Base-by-base conservation (phyloP, 1,140 invertebrate species). In the Eueides isabella region DNA sequence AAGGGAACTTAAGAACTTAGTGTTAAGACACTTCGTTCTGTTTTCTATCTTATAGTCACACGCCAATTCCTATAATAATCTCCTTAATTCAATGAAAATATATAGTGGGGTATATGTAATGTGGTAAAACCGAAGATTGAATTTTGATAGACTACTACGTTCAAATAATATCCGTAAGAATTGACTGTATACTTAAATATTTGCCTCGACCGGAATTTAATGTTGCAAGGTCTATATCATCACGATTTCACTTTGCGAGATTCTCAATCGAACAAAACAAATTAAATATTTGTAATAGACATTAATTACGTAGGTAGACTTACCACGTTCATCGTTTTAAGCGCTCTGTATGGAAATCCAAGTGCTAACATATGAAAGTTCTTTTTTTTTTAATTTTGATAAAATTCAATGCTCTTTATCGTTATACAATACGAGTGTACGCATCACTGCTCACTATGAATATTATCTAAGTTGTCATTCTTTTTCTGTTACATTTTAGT, bases 381-480 rank as follows among this genome's bases (percentile, higher is more conserved):
- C 2, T 44, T 7, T 19, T 2, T n/a, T 16, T 19, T n/a, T n/a
- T n/a, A 44, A 2, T 19, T 2, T 19, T 19, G n/a, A n/a, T 19
- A 19, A 23, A 55, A 55, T 19, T 55, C 23, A 26, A 26, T 12
- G 19, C 5, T 55, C 19, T 55, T 16, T 63, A 30, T 30, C 6
- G 7, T 63, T 63, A 63, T 29, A 63, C 61, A 63, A 63, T 63
- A 63, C 4, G 19, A 12, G 12, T 63, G 5, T n/a, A 30, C 61
- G n/a, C 61, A n/a, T 63, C 61, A 63, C 28, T 63, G 61, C 16
- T 14, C 16, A 19, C 14, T 63, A 30, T 63, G 61, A 63, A 63
- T 31, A 30, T 63, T 63, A n/a, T 68, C 55, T 30, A 29, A 41
- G 26, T 23, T 65, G 35, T 72, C 48, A 72, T 67, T 66, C 29